phyloP scores from a whole-genome alignment of 2,797 vertebrate species.

The Pangasius krempfi region DNA sequence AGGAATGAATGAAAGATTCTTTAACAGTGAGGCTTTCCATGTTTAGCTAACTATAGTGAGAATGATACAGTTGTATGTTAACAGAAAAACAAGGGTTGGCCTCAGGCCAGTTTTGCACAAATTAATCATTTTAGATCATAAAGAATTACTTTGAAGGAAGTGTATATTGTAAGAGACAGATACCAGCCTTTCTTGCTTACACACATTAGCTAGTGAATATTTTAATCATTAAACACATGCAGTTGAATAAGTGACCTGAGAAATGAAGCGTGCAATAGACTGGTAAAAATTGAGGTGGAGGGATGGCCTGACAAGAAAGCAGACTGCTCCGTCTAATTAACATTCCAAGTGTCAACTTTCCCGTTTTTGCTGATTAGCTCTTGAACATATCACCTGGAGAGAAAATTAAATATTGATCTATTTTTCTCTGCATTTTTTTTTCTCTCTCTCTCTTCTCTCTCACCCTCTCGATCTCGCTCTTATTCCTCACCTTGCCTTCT shows the following conservation, averaged over 20 bases:
- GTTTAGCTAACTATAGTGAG: background rate
- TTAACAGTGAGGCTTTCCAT: background rate
- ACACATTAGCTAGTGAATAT: conserved; percentile 16
- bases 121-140: background rate
- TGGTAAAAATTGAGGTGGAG: background rate
- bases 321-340: conserved; percentile 65
- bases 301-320: conserved; percentile 13
- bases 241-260: conserved; percentile 16
- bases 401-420: conserved; percentile 86
- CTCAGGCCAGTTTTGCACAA: background rate
- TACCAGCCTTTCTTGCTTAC: background rate
- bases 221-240: conserved; percentile 26
- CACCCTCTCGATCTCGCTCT: conserved; percentile 23
- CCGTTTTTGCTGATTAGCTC: conserved; percentile 75
- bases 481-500: conserved; percentile 30
- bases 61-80: background rate
- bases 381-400: conserved; percentile 76
- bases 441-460: conserved; percentile 23
- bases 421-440: conserved; percentile 70
- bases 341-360: conserved; percentile 79
- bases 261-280: background rate
- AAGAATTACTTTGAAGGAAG: background rate
- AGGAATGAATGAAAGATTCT: background rate
- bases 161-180: background rate
- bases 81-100: background rate